phyloP scores from a whole-genome alignment of 2,888 invertebrate species.

The Chydorus sphaericus region DNA sequence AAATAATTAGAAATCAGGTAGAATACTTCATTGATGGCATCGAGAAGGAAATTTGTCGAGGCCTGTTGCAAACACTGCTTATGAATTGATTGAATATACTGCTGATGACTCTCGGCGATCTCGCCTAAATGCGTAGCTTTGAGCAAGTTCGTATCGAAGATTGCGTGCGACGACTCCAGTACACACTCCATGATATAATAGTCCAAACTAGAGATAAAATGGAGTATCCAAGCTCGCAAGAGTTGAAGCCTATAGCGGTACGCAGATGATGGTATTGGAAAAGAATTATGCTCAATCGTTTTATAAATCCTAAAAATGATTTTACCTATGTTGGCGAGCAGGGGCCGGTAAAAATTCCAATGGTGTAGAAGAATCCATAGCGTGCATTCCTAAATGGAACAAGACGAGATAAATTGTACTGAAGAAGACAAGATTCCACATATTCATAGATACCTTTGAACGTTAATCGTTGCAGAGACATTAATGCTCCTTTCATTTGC shows the following conservation, averaged over 20 bases:
- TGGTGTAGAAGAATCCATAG: too few species aligned
- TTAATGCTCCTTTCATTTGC: constrained; percentile 39
- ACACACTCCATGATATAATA: constrained; percentile 37
- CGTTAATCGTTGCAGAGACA: constrained; percentile 35
- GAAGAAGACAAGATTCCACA: too few species aligned
- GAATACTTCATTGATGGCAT: constrained; percentile 13
- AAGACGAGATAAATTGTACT: too few species aligned
- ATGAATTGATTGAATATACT: constrained; percentile 4
- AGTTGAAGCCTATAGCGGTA: constrained; percentile 34
- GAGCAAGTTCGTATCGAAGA: constrained; percentile 17
- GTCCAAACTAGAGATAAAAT: constrained; percentile 37
- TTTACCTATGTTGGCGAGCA: too few species aligned
- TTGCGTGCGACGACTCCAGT: constrained; percentile 26
- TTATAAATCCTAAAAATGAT: too few species aligned
- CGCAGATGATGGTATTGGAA: neutral
- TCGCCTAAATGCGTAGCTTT: constrained; percentile 18
- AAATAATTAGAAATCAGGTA: neutral
- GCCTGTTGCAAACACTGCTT: constrained; percentile 15
- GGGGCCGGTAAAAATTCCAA: too few species aligned
- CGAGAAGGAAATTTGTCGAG: constrained; percentile 7
- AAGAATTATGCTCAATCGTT: too few species aligned
- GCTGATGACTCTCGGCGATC: constrained; percentile 16
- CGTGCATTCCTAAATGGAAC: too few species aligned
- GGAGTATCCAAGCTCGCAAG: constrained; percentile 38
- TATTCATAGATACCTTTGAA: constrained; percentile 27